Conservation (phyloP, 2,888 invertebrate species). For the Tachystola acroxantha region DNA sequence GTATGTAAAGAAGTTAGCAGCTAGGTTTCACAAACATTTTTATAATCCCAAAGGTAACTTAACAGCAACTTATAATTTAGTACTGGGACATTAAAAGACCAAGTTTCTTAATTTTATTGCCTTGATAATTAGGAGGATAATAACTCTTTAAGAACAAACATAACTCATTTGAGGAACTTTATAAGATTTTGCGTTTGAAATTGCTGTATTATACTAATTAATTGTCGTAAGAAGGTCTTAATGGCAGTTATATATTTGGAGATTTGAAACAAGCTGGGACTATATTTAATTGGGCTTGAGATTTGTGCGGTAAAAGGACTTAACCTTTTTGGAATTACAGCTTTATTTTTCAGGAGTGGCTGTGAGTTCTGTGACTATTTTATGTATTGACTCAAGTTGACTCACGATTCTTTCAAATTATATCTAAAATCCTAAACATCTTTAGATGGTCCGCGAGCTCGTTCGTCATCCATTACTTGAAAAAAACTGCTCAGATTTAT, state of each 20-base stretch:
- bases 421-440: no score
- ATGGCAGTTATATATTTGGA: slow-evolving; percentile 54
- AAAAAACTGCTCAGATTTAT: no score
- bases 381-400: no score
- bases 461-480: no score
- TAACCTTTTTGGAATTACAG: no score
- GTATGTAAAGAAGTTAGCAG: neutral
- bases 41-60: neutral
- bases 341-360: no score
- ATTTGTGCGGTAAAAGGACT: no score
- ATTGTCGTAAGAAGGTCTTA: slow-evolving; percentile 65
- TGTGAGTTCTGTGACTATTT: no score
- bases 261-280: slow-evolving; percentile 34
- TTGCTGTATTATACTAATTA: slow-evolving; percentile 75
- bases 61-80: slow-evolving; percentile 35
- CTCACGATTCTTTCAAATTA: no score
- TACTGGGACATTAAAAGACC: slow-evolving; percentile 36
- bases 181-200: slow-evolving; percentile 65
- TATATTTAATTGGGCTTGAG: neutral
- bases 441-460: no score
- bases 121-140: slow-evolving; percentile 57
- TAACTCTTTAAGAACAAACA: slow-evolving; percentile 70
- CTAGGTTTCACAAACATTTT: neutral
- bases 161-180: slow-evolving; percentile 64
- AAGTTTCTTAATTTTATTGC: slow-evolving; percentile 65